phyloP scores from a whole-genome alignment of 2,113 vertebrate genomes.

The Hyperopisus bebe region DNA sequence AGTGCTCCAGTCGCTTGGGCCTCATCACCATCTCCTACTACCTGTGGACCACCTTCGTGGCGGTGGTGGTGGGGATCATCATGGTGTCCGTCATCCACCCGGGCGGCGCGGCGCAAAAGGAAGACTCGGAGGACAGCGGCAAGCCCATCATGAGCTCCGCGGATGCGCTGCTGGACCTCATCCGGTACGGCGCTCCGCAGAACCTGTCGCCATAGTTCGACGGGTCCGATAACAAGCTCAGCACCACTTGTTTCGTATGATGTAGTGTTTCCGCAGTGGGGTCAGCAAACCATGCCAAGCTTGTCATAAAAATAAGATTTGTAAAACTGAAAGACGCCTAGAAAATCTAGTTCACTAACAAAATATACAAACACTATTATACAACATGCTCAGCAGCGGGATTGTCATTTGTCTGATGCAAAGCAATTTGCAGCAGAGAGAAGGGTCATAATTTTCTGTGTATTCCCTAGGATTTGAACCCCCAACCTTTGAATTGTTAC shows the following conservation, averaged over 20 bases:
- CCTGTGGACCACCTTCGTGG: constrained; percentile 95
- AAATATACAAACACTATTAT: neutral
- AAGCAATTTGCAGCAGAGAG: neutral
- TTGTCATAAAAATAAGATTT: neutral
- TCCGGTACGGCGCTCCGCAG: constrained; percentile 65
- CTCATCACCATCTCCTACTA: constrained; percentile 93
- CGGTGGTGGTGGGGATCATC: constrained; percentile 90
- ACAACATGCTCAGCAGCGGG: neutral
- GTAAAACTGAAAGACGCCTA: neutral
- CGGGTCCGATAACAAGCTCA: neutral
- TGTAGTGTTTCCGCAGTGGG: neutral
- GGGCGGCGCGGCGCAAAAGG: constrained; percentile 86
- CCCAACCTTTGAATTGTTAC: neutral
- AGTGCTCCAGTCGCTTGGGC: constrained; percentile 89
- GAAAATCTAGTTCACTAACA: neutral
- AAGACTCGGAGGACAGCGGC: constrained; percentile 73
- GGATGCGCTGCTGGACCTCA: constrained; percentile 88
- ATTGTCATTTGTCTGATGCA: neutral
- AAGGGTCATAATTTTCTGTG: neutral
- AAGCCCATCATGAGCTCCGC: constrained; percentile 94
- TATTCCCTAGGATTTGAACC: neutral
- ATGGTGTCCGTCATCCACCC: constrained; percentile 95
- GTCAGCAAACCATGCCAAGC: neutral
- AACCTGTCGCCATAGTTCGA: neutral
- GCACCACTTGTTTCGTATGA: neutral